These are phyloP conservation scores for Drosophila birchii DNA, from an alignment of 2,888 invertebrate species.

Conservation along the genomic window DNA sequence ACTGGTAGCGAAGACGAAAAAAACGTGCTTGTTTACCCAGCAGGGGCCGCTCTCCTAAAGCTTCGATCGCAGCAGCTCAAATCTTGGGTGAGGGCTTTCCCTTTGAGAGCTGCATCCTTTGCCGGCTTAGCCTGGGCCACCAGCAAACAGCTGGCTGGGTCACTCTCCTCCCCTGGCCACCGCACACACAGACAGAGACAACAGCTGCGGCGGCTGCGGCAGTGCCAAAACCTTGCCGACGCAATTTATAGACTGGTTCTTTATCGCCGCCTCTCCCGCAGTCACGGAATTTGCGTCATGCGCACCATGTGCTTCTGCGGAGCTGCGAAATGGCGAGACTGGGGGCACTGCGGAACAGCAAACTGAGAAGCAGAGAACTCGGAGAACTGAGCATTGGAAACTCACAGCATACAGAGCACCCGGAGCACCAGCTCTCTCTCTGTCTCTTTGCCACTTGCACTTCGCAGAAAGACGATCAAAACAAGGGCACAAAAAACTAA, in stretches of 20 bases:
- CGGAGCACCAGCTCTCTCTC: constrained; percentile 1
- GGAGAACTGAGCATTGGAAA: not conserved
- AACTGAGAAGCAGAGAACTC: not conserved
- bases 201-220: constrained; percentile 4
- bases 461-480: constrained; percentile 59
- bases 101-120: not conserved
- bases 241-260: constrained; percentile 52
- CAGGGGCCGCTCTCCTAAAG: constrained; percentile 9
- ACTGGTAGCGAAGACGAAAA: constrained; percentile 47
- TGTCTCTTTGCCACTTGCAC: constrained; percentile 19
- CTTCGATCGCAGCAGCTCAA: constrained; percentile 42
- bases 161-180: constrained; percentile 23
- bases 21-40: constrained; percentile 74
- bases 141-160: constrained; percentile 52
- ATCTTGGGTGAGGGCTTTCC: not conserved
- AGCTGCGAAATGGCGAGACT: not conserved
- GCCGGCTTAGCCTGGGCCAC: constrained; percentile 16
- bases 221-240: constrained; percentile 31
- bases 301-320: constrained; percentile 82
- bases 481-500: constrained; percentile 48
- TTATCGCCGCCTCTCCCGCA: constrained; percentile 31
- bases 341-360: not conserved
- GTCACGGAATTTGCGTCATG: constrained; percentile 68
- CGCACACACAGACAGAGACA: constrained; percentile 4
- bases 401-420: not conserved